A percentile compares a stretch with the other conserved stretches of the same genome.
Evolutionary conservation across 2,113 vertebrate genomes (phyloP).

Genomic region (Bubo blakistoni): DNA sequence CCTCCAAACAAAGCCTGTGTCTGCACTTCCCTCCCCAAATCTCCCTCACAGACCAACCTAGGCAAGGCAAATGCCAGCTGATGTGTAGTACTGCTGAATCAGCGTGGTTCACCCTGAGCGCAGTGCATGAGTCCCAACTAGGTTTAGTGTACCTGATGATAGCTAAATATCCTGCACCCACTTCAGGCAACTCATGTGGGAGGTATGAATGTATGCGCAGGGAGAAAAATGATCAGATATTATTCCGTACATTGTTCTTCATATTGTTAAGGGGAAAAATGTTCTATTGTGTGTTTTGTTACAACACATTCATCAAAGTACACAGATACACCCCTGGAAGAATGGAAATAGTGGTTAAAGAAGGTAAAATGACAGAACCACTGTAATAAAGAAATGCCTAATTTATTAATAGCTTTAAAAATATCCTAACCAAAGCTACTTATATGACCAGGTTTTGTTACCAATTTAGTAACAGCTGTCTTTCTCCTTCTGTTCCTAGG

Average conservation of each 20-base stretch:
- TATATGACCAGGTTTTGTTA: neutral
- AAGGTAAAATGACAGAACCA: neutral
- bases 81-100: neutral
- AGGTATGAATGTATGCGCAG: neutral
- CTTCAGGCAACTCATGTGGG: neutral
- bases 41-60: neutral
- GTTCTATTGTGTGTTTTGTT: neutral
- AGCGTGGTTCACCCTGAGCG: rapidly evolving
- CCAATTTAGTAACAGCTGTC: neutral
- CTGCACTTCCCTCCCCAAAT: neutral
- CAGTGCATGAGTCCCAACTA: neutral
- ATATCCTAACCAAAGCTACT: neutral
- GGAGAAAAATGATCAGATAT: neutral
- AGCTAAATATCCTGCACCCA: neutral
- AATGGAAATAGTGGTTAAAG: neutral
- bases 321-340: neutral
- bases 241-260: neutral
- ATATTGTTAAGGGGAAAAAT: neutral
- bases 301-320: neutral
- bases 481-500: neutral
- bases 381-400: neutral
- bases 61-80: neutral
- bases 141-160: neutral
- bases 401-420: neutral
- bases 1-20: neutral